Base-by-base conservation (phyloP, 2,113 vertebrate genomes). In the Microtus richardsoni region DNA sequence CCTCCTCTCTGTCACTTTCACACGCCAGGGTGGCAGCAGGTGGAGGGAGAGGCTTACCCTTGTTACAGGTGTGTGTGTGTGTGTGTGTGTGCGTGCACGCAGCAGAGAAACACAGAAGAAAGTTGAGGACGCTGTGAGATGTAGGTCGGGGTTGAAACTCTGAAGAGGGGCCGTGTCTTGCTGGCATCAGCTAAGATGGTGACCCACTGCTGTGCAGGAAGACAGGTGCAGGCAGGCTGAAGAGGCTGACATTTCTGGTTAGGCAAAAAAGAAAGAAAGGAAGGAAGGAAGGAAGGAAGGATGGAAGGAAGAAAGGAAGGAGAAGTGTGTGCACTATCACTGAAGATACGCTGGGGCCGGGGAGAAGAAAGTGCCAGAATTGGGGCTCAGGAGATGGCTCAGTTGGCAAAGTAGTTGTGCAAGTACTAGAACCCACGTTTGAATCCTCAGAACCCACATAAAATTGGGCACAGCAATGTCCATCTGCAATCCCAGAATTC, bases 231-330 rank as follows among this genome's bases (percentile, higher is more conserved):
- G 2, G 33, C 33, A n/a, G 33, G 33, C 49, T 58, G 33, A 58
- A 5, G 19, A 80, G 49, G 21, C 49, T 24, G 52, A 54, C 4
- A 52, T 79, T 52, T 5, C 44, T 8, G 30, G 30, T 54, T 21
- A 79, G 47, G 17, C 30, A 24, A 36, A 2, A 21, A 79, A 30
- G 3, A 19, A 33, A 12, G 19, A 1, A 54, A 54, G 16, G 0
- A 54, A 54, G 16, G 0, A 52, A 47, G 3, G 2, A 19, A 12
- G 10, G 0, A 58, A 58, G 54, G 0, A 58, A 58, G 17, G 0
- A 58, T 21, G 54, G 5, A 58, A 58, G 12, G 13, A 52, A 14
- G 49, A 0, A 16, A 17, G 52, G 52, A 52, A 54, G 14, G 16
- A 58, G 19, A 7, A 58, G 54, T 58, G 17, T 52, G 33, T 22